Evolutionary conservation across 2,113 vertebrate genomes (phyloP).

Genomic region (Scomber colias): DNA sequence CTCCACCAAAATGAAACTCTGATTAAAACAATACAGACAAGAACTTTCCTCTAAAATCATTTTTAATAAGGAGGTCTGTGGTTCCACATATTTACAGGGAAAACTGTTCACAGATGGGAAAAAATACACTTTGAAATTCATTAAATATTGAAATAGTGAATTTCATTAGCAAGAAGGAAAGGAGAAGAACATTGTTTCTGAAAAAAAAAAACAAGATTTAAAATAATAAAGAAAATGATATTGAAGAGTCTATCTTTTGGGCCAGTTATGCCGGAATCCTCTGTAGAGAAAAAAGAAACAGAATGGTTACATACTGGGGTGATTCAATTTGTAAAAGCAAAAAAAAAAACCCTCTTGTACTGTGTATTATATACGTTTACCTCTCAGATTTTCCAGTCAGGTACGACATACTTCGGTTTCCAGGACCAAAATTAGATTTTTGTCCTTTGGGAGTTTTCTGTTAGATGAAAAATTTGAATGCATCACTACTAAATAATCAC

Average conservation of each 20-base stretch:
- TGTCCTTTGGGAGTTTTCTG: slow-evolving; percentile 87
- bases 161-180: slow-evolving; percentile 6
- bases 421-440: slow-evolving; percentile 82
- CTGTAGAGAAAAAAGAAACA: slow-evolving; percentile 78
- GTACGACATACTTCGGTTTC: slow-evolving; percentile 93
- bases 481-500: neutral
- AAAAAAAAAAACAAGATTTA: neutral
- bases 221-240: slow-evolving; percentile 29
- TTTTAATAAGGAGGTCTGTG: slow-evolving; percentile 66
- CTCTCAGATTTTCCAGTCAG: slow-evolving; percentile 88
- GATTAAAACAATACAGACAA: neutral
- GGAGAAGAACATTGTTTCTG: neutral
- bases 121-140: slow-evolving; percentile 40
- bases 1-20: neutral
- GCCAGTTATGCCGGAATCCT: slow-evolving; percentile 92
- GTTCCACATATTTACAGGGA: slow-evolving; percentile 66
- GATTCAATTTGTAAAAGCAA: slow-evolving; percentile 5
- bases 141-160: slow-evolving; percentile 43
- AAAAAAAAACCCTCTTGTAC: neutral
- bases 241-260: slow-evolving; percentile 89
- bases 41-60: slow-evolving; percentile 53
- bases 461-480: slow-evolving; percentile 28
- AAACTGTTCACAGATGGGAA: slow-evolving; percentile 34
- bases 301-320: neutral
- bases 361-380: slow-evolving; percentile 71